Percentiles rank a stretch among this genome's conserved stretches.
Evolutionary conservation across 1,140 invertebrate genomes (phyloP).

Genomic region (Cotesia typhae): DNA sequence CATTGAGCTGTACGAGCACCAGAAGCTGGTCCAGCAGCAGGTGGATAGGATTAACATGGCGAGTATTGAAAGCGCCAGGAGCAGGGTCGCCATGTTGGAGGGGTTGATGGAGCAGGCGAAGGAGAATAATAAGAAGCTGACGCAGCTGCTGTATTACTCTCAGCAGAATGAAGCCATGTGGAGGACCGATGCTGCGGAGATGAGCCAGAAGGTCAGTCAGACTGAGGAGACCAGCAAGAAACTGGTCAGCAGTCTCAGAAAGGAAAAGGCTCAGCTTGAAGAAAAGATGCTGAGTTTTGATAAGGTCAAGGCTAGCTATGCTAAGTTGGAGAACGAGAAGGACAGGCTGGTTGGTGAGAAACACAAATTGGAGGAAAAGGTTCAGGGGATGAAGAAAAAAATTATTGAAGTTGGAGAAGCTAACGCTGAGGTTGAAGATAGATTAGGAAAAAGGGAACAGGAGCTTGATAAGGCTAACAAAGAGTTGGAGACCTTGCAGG

Average conservation of each 20-base stretch:
- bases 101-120: slow-evolving; percentile 64
- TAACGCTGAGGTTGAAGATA: slow-evolving; percentile 1
- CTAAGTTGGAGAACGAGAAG: slow-evolving; percentile 47
- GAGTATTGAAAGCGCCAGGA: slow-evolving; percentile 65
- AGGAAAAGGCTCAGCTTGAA: slow-evolving; percentile 48
- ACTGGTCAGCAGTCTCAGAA: slow-evolving; percentile 44
- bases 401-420: slow-evolving; percentile 18
- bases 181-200: slow-evolving; percentile 53
- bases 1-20: slow-evolving; percentile 78
- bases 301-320: too few species aligned
- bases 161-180: slow-evolving; percentile 65
- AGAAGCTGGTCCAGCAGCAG: slow-evolving; percentile 66
- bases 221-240: slow-evolving; percentile 38
- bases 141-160: slow-evolving; percentile 65
- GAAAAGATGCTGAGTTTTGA: slow-evolving; percentile 41
- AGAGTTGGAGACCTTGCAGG: slow-evolving; percentile 47
- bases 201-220: slow-evolving; percentile 47
- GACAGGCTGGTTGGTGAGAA: slow-evolving; percentile 45
- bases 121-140: slow-evolving; percentile 63
- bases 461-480: slow-evolving; percentile 48
- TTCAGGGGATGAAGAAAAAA: neutral
- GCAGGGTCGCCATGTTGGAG: slow-evolving; percentile 63
- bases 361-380: neutral
- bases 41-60: slow-evolving; percentile 64
- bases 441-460: slow-evolving; percentile 34